Evolutionary conservation across 2,888 invertebrate species (phyloP), one percentile per base, ranked within the genome.

Genomic region (Spodoptera exigua): DNA sequence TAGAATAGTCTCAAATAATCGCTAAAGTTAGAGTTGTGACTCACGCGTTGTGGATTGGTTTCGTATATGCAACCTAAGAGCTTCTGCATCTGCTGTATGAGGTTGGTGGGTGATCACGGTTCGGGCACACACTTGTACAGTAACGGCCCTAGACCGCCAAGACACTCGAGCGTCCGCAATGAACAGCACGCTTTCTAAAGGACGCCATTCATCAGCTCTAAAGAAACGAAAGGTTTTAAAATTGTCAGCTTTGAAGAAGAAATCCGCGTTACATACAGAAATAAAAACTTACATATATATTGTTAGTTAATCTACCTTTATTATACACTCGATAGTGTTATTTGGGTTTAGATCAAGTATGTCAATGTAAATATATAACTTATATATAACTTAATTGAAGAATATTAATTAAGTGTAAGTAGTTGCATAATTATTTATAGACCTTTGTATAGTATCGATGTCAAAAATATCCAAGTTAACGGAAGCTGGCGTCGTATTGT

Each of bases 91-190:
- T 0, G 95, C 88, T 2, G 96, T 95, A 61, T 95, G 89, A 0
- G 97, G 97, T 89, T 97, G 96, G 82, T 97, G 97, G 2, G 96
- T 97, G 61, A 97, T 89, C 17, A 98, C 91, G 3, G 95, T 96
- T 47, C 95, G 94, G 2, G 95, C 88, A 54, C 92, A 88, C 1
- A 95, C 93, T 14, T 95, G 93, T 56, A 95, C 91, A 16, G 91
- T 82, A 44, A 92, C 93, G 16, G 94, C 89, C 61, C 93, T 95
- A 10, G 85, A 88, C 10, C 96, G 96, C 93, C 95, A 95, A 1
- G 92, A 92, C 21, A 97, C 93, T 17, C 95, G 95, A 16, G 96
- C 95, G 82, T 97, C 97, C 2, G 96, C 95, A 59, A 97, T 88
- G 86, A 97, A 97, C 12, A 98, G 84, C 45, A 96, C 95, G 54